Percentiles rank a stretch among this genome's conserved stretches.
phyloP scores from a whole-genome alignment of 2,888 invertebrate genomes.

The Hecatera dysodea region DNA sequence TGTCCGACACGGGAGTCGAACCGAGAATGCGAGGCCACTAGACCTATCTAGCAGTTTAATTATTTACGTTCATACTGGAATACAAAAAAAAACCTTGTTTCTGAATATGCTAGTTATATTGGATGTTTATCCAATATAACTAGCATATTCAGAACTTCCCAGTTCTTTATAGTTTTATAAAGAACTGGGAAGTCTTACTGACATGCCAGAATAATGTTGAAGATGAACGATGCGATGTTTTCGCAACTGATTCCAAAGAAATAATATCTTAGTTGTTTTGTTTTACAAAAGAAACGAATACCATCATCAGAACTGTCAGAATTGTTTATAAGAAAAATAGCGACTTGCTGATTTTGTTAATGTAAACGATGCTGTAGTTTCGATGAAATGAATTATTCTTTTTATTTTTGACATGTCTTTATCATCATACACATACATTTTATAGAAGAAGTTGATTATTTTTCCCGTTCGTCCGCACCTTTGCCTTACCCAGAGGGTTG shows the following conservation, averaged over 20 bases:
- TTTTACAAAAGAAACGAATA: conserved; percentile 31
- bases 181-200: not conserved
- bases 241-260: conserved; percentile 13
- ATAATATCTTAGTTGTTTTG: conserved; percentile 27
- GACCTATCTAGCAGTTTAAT: no score
- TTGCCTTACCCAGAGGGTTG: no score
- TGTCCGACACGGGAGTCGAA: no score
- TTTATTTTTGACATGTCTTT: not conserved
- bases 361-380: conserved; percentile 2
- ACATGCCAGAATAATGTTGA: conserved; percentile 19
- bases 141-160: no score
- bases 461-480: no score
- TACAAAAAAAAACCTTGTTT: no score
- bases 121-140: no score
- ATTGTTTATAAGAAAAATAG: conserved; percentile 37
- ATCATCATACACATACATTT: not conserved
- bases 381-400: conserved; percentile 6
- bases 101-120: no score
- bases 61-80: no score
- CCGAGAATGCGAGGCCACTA: no score
- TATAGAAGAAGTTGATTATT: no score
- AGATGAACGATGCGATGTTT: conserved; percentile 33
- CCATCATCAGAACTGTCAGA: conserved; percentile 39
- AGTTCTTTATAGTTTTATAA: no score
- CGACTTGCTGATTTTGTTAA: conserved; percentile 25